phyloP scores from a whole-genome alignment of 2,797 vertebrate genomes.

The Hafferia zeledoni region DNA sequence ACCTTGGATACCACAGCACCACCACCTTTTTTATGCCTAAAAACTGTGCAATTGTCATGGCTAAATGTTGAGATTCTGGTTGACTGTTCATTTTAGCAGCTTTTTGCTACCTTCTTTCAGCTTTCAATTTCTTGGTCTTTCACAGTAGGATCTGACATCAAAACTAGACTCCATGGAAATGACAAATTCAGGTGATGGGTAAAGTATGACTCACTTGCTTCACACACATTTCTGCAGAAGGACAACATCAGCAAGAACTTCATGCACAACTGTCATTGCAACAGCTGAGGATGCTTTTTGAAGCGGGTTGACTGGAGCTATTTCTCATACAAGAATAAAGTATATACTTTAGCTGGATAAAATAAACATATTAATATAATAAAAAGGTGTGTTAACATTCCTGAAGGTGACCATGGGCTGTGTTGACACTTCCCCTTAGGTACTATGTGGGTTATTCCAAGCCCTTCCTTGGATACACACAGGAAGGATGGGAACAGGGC shows the following conservation, averaged over 20 bases:
- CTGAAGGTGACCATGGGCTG: neutral
- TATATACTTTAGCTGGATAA: neutral
- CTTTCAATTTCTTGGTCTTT: neutral
- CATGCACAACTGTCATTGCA: fast-evolving
- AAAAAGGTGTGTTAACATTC: neutral
- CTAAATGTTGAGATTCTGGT: neutral
- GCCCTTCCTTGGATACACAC: neutral
- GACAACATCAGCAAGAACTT: neutral
- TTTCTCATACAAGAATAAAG: neutral
- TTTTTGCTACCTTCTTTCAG: neutral
- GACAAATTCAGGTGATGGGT: neutral
- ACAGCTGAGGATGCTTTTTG: neutral
- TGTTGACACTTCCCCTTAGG: neutral
- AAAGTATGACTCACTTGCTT: neutral
- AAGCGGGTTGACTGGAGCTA: neutral
- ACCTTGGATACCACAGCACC: neutral
- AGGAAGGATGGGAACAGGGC: neutral
- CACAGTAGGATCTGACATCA: neutral
- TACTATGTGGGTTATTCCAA: neutral
- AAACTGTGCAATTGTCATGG: neutral
- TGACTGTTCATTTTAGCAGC: neutral
- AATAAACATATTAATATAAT: no score
- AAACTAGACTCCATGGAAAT: neutral
- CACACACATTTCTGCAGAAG: neutral
- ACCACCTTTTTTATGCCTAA: neutral